Conservation (phyloP, 30 jellyfish, hydroid and myxozoan species). For the Hydra vulgaris region DNA sequence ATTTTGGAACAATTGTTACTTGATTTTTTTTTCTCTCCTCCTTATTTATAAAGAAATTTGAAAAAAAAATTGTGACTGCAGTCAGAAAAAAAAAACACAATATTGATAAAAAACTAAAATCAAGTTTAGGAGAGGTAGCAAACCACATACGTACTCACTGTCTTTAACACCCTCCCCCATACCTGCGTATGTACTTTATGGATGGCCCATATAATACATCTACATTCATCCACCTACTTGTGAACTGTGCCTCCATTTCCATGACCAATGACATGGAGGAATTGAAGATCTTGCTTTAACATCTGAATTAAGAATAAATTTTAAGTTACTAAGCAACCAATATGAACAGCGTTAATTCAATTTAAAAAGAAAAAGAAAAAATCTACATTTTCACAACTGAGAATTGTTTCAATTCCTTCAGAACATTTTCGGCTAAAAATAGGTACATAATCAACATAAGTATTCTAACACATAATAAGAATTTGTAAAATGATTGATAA, state of each 20-base stretch:
- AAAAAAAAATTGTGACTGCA: no score
- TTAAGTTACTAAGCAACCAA: no score
- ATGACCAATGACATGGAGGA: conserved; percentile 72
- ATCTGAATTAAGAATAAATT: conserved; percentile 37
- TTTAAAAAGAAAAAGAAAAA: not conserved
- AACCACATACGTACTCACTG: no score
- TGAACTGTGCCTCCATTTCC: conserved; percentile 99
- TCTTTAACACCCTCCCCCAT: no score
- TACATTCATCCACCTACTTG: conserved; percentile 26
- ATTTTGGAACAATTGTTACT: no score
- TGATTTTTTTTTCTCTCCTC: no score
- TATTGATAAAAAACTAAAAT: no score
- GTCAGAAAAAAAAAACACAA: no score
- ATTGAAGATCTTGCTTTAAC: conserved; percentile 60
- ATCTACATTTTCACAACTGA: conserved; percentile 79
- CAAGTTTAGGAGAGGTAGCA: no score
- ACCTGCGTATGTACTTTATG: no score
- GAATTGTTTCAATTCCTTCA: conserved; percentile 62
- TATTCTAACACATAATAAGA: no score
- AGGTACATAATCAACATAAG: not conserved
- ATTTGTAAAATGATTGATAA: not conserved
- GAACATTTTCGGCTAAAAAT: conserved; percentile 75
- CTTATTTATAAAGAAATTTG: no score
- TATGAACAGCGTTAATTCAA: not conserved
- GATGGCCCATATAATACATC: not conserved